phyloP scores from a whole-genome alignment of 2,797 vertebrate species.

The Paramormyrops hopkinsi region DNA sequence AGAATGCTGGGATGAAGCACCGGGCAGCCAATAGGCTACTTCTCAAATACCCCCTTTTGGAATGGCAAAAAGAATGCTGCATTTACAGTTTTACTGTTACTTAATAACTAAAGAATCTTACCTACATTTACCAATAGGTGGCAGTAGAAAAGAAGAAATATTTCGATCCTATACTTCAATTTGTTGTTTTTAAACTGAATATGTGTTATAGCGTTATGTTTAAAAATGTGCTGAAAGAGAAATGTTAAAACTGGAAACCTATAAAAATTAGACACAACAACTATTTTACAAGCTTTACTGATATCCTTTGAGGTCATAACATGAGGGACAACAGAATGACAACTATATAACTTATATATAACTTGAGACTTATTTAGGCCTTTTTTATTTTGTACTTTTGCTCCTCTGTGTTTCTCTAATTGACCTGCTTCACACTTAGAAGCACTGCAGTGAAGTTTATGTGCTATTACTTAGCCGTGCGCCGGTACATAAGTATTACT shows the following conservation, averaged over 20 bases:
- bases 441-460: neutral
- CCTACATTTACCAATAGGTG: conserved; percentile 42
- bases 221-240: neutral
- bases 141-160: conserved; percentile 30
- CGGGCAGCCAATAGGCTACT: neutral
- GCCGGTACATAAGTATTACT: neutral
- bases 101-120: neutral
- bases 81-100: neutral
- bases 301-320: neutral
- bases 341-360: neutral
- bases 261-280: neutral
- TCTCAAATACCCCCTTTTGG: neutral
- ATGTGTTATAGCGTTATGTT: neutral
- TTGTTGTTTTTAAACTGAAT: neutral
- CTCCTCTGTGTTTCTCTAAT: neutral
- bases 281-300: neutral
- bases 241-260: neutral
- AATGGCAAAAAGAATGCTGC: neutral
- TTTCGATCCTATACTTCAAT: neutral
- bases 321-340: too few species aligned
- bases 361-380: neutral
- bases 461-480: neutral
- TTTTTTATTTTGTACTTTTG: neutral
- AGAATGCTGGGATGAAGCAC: neutral
- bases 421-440: neutral